phyloP scores from a whole-genome alignment of 1,140 invertebrate genomes.

The Callitettix versicolor region DNA sequence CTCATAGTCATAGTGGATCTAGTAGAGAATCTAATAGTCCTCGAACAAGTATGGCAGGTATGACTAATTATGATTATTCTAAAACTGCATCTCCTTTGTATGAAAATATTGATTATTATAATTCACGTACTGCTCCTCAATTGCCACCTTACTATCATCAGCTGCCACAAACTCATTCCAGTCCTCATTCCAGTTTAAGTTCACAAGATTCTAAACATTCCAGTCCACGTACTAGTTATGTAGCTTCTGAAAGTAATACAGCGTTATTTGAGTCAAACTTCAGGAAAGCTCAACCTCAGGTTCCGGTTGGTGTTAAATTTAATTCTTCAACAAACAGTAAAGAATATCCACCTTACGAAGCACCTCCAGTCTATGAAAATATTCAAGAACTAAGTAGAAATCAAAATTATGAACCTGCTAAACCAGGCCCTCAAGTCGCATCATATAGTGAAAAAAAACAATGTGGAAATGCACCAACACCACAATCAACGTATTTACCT shows the following conservation, averaged over 20 bases:
- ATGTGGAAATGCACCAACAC: constrained; percentile 30
- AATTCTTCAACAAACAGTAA: constrained; percentile 33
- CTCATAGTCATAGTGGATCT: constrained; percentile 37
- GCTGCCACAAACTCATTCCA: constrained; percentile 37
- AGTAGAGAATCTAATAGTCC: constrained; percentile 52
- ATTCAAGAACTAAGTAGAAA: constrained; percentile 42
- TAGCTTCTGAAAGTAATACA: constrained; percentile 22
- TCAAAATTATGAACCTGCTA: constrained; percentile 33
- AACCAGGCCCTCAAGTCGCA: constrained; percentile 39
- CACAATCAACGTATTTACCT: constrained; percentile 13
- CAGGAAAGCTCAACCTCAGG: constrained; percentile 56
- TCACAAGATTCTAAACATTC: constrained; percentile 41
- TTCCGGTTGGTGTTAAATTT: constrained; percentile 48
- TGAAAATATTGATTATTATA: constrained; percentile 71
- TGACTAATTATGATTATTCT: constrained; percentile 20
- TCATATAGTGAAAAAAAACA: constrained; percentile 24
- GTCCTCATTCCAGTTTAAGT: constrained; percentile 39
- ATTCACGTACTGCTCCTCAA: constrained; percentile 35
- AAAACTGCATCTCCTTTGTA: constrained; percentile 52
- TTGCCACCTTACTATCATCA: constrained; percentile 50
- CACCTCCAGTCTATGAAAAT: constrained; percentile 61
- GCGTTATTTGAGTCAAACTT: constrained; percentile 40
- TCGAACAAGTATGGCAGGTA: constrained; percentile 37
- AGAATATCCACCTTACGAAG: constrained; percentile 42
- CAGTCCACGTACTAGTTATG: constrained; percentile 38